Evolutionary conservation across 1,140 invertebrate species (phyloP).

Genomic region (Augochlora pura): DNA sequence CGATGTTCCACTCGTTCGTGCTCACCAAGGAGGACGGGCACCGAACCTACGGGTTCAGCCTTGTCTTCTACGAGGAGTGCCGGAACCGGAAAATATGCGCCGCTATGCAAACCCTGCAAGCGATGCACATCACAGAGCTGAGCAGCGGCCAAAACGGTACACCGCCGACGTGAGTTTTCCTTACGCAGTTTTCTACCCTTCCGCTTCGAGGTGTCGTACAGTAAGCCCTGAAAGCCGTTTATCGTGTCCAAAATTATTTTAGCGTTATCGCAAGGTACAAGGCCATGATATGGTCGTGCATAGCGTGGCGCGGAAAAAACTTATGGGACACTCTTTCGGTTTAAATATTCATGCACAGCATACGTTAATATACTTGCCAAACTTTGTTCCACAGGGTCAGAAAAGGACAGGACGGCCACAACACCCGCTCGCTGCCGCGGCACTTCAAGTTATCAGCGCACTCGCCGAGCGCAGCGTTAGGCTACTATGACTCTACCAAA

Average conservation of each 20-base stretch:
- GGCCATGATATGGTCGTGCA: too few species aligned
- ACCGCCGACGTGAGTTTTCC: constrained; percentile 71
- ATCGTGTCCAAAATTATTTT: too few species aligned
- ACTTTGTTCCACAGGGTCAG: constrained; percentile 78
- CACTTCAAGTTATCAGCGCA: constrained; percentile 93
- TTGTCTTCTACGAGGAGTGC: constrained; percentile 97
- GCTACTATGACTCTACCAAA: constrained; percentile 95
- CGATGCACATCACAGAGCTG: constrained; percentile 95
- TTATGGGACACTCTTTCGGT: too few species aligned
- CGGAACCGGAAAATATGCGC: constrained; percentile 94
- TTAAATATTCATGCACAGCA: too few species aligned
- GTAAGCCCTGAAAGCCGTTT: too few species aligned
- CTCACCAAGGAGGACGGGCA: constrained; percentile 98
- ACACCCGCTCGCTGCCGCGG: constrained; percentile 90
- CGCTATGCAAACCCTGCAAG: constrained; percentile 96
- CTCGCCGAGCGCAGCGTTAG: constrained; percentile 86
- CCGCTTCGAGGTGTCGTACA: too few species aligned
- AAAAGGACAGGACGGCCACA: constrained; percentile 81
- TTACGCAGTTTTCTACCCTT: not conserved
- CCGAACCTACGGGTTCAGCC: constrained; percentile 94
- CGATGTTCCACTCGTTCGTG: constrained; percentile 97
- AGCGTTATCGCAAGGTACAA: too few species aligned
- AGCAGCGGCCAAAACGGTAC: constrained; percentile 87
- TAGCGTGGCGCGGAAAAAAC: too few species aligned
- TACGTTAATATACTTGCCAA: too few species aligned